These are phyloP conservation scores for Menidia menidia DNA, from an alignment of 2,797 vertebrate species.

Conservation along the genomic window DNA sequence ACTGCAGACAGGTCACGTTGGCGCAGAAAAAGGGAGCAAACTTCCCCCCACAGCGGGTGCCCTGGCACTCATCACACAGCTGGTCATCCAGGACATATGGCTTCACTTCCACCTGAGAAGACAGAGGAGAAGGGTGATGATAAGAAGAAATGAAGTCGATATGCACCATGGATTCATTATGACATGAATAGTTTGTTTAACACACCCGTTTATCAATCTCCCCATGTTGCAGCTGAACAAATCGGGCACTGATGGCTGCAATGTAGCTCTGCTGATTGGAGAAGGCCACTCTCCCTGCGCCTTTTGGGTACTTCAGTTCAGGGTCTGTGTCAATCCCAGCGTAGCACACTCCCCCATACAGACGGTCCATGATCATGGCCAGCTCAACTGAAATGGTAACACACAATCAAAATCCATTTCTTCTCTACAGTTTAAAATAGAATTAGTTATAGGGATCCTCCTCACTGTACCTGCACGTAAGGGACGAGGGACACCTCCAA, in stretches of 20 bases:
- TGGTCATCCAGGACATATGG: slow-evolving; percentile 99
- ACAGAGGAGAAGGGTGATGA: neutral
- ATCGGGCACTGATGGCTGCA: slow-evolving; percentile 99
- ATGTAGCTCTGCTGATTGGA: slow-evolving; percentile 99
- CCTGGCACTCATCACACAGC: slow-evolving; percentile 99
- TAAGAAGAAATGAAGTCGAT: neutral
- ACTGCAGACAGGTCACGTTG: slow-evolving; percentile 99
- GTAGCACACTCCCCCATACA: slow-evolving; percentile 98
- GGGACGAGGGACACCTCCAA: slow-evolving; percentile 97
- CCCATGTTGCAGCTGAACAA: slow-evolving; percentile 99
- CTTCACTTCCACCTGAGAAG: slow-evolving; percentile 98
- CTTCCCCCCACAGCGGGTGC: slow-evolving; percentile 98
- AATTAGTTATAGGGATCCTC: neutral
- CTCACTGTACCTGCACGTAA: slow-evolving; percentile 91
- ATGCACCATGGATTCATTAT: no score
- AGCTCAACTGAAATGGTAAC: slow-evolving; percentile 89
- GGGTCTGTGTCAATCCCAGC: slow-evolving; percentile 99
- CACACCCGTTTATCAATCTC: slow-evolving; percentile 99
- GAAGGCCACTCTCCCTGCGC: slow-evolving; percentile 97
- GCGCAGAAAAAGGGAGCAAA: slow-evolving; percentile 99
- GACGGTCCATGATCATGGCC: slow-evolving; percentile 99
- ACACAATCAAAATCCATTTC: neutral
- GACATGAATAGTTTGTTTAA: neutral
- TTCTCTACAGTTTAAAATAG: neutral
- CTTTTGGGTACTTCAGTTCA: slow-evolving; percentile 99